Base-by-base conservation (phyloP, 1,140 invertebrate genomes). In the Zaprionus davidi region DNA sequence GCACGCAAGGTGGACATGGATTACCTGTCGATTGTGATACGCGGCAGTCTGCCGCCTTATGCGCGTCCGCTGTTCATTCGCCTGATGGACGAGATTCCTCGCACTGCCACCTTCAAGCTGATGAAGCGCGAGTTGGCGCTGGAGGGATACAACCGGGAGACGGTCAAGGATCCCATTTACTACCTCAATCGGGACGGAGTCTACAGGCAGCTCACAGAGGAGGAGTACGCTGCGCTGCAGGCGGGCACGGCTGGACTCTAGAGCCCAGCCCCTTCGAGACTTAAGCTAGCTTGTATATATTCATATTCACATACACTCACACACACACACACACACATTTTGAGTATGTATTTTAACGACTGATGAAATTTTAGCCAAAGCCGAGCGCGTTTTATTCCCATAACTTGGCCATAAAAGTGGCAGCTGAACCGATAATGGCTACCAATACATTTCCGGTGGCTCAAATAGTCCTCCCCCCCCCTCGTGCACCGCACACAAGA, bases 31-130 rank as follows among this genome's bases (percentile, higher is more conserved):
- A 92, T 94, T 69, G 95, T 94, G 20, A 92, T 98, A 15, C 94
- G 95, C 64, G 94, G 95, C 53, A 93, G 95, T 17, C 93, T 99
- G 15, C 97, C 98, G 2, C 68, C 94, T 0, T 99, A 98, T 92
- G 97, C 98, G 0, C 93, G 96, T 53, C 98, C 98, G 1, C 84
- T 99, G 2, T 99, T 99, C 93, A 88, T 99, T n/a, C 94, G 98
- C 64, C 93, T 99, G 28, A 92, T 98, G 24, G 94, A 95, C 31
- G 93, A 96, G 86, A 94, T 98, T 22, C 96, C 97, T 1, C 94
- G 97, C 53, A 99, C 98, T 55, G 97, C 96, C 13, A 99, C 98
- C 0, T 99, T 97, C 90, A 99, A 99, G 93, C 92, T 99, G 71
- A 97, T 97, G 87, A 99, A 99, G 92, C 94, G 94, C 15, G 95